Percentiles rank a stretch among this genome's conserved stretches.
These are phyloP conservation scores for Resseliella maxima DNA, from an alignment of 2,888 invertebrate species.

Conservation along the genomic window DNA sequence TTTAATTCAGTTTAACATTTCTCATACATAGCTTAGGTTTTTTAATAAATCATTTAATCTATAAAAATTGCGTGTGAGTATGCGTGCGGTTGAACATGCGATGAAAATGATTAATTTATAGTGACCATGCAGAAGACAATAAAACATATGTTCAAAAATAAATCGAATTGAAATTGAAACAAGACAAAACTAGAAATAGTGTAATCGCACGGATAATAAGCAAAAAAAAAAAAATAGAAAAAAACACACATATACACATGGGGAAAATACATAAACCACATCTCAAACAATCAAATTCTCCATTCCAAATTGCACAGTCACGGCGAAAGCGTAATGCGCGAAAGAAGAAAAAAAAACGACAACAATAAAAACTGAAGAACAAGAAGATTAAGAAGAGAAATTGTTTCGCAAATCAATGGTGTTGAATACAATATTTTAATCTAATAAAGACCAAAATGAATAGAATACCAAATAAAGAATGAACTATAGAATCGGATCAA, in stretches of 20 bases:
- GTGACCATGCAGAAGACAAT: neutral
- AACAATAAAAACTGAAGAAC: no score
- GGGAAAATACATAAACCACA: neutral
- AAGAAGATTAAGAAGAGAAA: no score
- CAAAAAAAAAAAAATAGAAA: no score
- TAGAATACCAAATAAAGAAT: neutral
- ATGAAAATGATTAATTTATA: constrained; percentile 20
- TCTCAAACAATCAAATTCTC: neutral
- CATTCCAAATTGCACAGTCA: neutral
- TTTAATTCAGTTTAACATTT: neutral
- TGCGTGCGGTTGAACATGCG: neutral
- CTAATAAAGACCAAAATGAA: neutral
- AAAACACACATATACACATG: no score
- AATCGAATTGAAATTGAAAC: neutral
- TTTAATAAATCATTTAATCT: no score
- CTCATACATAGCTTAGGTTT: no score
- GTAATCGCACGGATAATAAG: neutral
- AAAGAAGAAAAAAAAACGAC: no score
- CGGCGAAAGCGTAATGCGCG: neutral
- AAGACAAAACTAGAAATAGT: neutral
- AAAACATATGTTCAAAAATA: constrained; percentile 8
- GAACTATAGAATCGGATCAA: constrained; percentile 45
- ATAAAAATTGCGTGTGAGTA: neutral
- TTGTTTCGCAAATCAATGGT: neutral
- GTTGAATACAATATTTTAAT: neutral